Evolutionary conservation across 2,888 invertebrate species (phyloP), one percentile per base, ranked within the genome.

Genomic region (Tanypteryx hageni): DNA sequence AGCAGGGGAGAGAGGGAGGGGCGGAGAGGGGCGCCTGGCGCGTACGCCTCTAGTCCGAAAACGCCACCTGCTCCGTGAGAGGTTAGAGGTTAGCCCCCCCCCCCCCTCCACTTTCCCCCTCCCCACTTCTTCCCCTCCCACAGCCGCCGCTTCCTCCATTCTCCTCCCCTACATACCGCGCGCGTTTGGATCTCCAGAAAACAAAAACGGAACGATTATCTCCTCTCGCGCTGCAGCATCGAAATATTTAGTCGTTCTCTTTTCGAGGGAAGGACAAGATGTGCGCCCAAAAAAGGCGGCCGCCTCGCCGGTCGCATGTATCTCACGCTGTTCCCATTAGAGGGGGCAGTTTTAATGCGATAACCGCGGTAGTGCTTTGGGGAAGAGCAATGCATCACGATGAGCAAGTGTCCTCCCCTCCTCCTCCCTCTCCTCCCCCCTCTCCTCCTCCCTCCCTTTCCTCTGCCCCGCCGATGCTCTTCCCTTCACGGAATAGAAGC

Each of bases 11-110:
- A 61, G 22, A 61, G 27, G 22, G 57, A 22, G 27, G 9, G 9
- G 27, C n/a, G 61, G 85, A 22, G 8, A 59, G 58, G 22, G 31
- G 27, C 16, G n/a, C 14, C 61, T 27, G 27, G 16, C 16, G 14
- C 61, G 86, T 44, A 89, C 44, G 89, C 44, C 22, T 59, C 59
- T 86, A 86, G 22, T 86, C 64, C 64, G 89, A 89, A 89, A 89
- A 89, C 89, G 64, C 89, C 89, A 64, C 61, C 61, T 61, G 61
- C 89, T 22, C 61, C 61, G 86, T 31, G 86, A 59, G 89, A 89
- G 64, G 89, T 64, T 44, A 68, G 68, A 64, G 64, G 59, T 64
- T 89, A 89, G 64, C n/a, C 64, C 64, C 27, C 31, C 27, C 61
- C 86, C 3, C 61, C 13, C 59, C 59, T 27, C 14, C 64, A 44